phyloP scores from a whole-genome alignment of 2,797 vertebrate genomes.

The Onychomys leucogaster region DNA sequence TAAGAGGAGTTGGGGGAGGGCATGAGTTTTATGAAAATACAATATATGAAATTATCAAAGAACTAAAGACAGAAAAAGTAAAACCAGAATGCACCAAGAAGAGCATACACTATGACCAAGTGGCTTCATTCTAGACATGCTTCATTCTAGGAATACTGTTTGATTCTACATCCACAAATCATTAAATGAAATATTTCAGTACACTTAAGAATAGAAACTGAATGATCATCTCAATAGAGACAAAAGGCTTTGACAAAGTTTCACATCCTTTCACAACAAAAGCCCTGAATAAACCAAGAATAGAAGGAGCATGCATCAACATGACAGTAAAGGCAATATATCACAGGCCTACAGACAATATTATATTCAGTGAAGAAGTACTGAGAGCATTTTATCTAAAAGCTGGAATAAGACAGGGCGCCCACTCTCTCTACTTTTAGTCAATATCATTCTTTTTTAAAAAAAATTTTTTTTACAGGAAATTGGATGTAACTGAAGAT shows the following conservation, averaged over 20 bases:
- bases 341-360: background rate
- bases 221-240: background rate
- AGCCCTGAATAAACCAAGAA: background rate
- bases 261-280: background rate
- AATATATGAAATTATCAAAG: background rate
- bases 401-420: background rate
- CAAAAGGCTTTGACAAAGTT: background rate
- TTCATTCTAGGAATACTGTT: background rate
- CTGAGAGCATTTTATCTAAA: background rate
- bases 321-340: background rate
- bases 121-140: background rate
- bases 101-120: background rate
- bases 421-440: background rate
- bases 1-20: too few relatives aligned
- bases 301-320: background rate
- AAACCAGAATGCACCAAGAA: background rate
- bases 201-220: background rate
- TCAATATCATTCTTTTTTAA: background rate
- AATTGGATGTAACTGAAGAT: background rate
- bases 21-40: background rate
- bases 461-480: background rate
- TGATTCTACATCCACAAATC: background rate
- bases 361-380: background rate
- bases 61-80: background rate
- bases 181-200: background rate